These are phyloP conservation scores for Drosophila busckii DNA, from an alignment of 1,140 invertebrate species.

Conservation along the genomic window DNA sequence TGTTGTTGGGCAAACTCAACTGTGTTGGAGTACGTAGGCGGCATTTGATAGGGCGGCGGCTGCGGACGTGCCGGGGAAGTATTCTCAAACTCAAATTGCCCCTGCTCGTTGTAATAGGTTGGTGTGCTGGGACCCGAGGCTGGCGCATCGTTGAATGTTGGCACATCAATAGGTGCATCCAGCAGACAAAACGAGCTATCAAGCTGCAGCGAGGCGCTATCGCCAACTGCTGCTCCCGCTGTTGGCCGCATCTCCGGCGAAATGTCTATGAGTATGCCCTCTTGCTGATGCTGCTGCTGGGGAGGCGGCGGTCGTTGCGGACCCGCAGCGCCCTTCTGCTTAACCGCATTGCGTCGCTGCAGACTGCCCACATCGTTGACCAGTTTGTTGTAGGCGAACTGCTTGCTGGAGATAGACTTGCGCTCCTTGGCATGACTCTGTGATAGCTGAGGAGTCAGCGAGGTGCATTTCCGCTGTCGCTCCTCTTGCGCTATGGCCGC, in stretches of 20 bases:
- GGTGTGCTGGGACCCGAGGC: slow-evolving; percentile 38
- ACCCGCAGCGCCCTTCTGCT: slow-evolving; percentile 50
- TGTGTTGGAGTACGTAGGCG: slow-evolving; percentile 80
- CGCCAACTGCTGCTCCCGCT: slow-evolving; percentile 6
- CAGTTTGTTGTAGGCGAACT: slow-evolving; percentile 88
- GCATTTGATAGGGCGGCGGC: slow-evolving; percentile 80
- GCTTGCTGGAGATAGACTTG: slow-evolving; percentile 81
- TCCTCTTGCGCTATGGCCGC: slow-evolving; percentile 33
- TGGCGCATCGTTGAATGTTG: slow-evolving; percentile 69
- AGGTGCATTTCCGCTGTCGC: slow-evolving; percentile 78
- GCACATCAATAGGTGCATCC: slow-evolving; percentile 88
- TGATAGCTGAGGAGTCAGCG: slow-evolving; percentile 46
- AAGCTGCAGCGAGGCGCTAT: slow-evolving; percentile 55
- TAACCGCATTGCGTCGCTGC: slow-evolving; percentile 53
- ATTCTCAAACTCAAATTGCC: slow-evolving; percentile 43
- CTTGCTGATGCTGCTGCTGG: slow-evolving; percentile 74
- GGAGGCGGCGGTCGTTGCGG: slow-evolving; percentile 81
- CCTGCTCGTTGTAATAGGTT: slow-evolving; percentile 50
- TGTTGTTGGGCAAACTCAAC: slow-evolving; percentile 67
- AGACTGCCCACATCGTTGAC: slow-evolving; percentile 82
- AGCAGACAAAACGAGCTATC: slow-evolving; percentile 82
- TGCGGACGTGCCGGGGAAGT: slow-evolving; percentile 48
- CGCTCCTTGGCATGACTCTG: slow-evolving; percentile 78
- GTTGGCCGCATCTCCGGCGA: slow-evolving; percentile 80
- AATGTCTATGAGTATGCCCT: slow-evolving; percentile 83